Conservation (phyloP, 2,113 vertebrate species). For the Oreochromis spilurus region DNA sequence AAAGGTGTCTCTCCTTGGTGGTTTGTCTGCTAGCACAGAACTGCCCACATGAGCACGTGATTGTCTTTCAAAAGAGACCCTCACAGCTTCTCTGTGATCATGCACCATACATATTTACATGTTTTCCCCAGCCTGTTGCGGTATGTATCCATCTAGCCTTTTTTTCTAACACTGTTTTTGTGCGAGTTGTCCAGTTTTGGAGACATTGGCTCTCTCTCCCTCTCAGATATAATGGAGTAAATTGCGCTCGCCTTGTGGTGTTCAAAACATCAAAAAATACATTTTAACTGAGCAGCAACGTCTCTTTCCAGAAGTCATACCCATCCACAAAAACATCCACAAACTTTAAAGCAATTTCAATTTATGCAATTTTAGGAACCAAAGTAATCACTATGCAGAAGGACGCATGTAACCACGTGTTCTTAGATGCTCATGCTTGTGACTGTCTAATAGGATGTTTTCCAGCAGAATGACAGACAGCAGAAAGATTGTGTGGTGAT, state of each 20-base stretch:
- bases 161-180: neutral
- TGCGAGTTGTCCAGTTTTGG: neutral
- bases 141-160: neutral
- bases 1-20: neutral
- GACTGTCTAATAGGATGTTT: neutral
- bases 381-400: neutral
- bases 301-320: neutral
- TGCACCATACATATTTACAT: neutral
- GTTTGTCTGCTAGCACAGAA: neutral
- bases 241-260: neutral
- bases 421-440: neutral
- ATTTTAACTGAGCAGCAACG: neutral
- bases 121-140: accelerated
- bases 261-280: neutral
- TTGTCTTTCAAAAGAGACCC: neutral
- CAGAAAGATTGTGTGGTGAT: neutral
- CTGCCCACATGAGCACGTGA: neutral
- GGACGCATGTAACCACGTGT: too few relatives aligned
- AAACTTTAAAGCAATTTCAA: neutral
- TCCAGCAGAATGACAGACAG: neutral
- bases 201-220: neutral
- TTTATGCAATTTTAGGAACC: neutral
- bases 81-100: neutral
- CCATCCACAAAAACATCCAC: neutral
- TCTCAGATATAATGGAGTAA: neutral